Percentiles rank a stretch among this genome's conserved stretches.
Evolutionary conservation across 2,113 vertebrate species (phyloP).

Genomic region (Calonectris borealis): DNA sequence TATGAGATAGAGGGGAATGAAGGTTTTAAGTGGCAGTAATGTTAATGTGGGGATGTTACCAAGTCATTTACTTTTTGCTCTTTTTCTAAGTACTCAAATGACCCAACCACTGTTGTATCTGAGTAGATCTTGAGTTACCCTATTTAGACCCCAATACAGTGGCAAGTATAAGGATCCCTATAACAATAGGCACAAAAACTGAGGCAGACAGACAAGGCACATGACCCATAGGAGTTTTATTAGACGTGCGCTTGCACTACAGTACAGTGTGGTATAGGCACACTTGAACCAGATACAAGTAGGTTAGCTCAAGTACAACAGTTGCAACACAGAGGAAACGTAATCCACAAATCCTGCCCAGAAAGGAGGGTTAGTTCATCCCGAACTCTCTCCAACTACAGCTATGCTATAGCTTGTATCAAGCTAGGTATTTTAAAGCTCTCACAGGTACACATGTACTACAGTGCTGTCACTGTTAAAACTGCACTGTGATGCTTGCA

Average conservation of each 20-base stretch:
- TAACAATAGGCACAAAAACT: not conserved
- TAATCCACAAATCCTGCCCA: constrained; percentile 1
- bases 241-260: constrained; percentile 32
- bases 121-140: not conserved
- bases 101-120: not conserved
- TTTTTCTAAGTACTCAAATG: not conserved
- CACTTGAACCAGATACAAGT: not conserved
- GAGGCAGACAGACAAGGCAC: not conserved
- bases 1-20: not conserved
- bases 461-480: not conserved
- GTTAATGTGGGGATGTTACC: rapidly evolving
- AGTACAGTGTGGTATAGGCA: constrained; percentile 45
- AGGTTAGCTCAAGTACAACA: constrained; percentile 21
- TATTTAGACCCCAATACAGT: not conserved
- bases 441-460: not conserved
- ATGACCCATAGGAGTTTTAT: constrained; percentile 19
- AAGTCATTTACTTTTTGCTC: not conserved
- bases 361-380: not conserved
- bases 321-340: constrained; percentile 9
- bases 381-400: not conserved
- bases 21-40: not conserved
- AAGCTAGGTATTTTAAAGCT: not conserved
- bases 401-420: not conserved
- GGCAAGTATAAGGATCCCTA: rapidly evolving
- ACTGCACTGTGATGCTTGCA: not conserved